Conservation (phyloP, 2,113 vertebrate species). For the Rhinoderma darwinii region DNA sequence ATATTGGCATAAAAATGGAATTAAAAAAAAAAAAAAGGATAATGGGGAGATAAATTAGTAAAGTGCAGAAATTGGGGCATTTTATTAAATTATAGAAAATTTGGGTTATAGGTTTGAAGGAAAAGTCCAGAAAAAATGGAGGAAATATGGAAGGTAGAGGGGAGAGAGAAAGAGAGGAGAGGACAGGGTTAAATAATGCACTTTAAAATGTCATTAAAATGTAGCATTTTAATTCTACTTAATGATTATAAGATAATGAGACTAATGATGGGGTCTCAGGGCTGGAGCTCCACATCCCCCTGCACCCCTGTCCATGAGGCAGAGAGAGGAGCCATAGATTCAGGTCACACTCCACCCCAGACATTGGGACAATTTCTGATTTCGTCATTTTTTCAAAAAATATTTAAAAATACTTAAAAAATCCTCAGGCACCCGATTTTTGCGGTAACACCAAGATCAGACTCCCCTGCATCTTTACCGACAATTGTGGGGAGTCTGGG, state of each 20-base stretch:
- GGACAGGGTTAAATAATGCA: slow-evolving; percentile 28
- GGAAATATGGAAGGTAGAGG: not conserved
- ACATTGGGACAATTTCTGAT: slow-evolving; percentile 78
- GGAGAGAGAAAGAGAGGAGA: slow-evolving; percentile 56
- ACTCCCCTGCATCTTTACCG: slow-evolving; percentile 78
- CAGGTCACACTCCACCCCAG: slow-evolving; percentile 81
- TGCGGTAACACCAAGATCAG: slow-evolving; percentile 67
- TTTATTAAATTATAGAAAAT: not conserved
- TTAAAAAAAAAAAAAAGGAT: not conserved
- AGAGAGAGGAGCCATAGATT: slow-evolving; percentile 78
- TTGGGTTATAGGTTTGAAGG: not conserved
- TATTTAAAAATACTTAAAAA: slow-evolving; percentile 74
- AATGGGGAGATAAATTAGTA: not conserved
- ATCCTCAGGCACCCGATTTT: slow-evolving; percentile 71
- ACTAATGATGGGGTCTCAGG: not conserved
- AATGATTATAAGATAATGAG: not conserved
- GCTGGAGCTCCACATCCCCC: not conserved
- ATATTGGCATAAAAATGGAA: not conserved
- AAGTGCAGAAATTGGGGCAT: not conserved
- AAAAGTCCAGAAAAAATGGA: not conserved
- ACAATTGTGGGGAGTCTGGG: slow-evolving; percentile 74
- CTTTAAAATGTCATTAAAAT: slow-evolving; percentile 55
- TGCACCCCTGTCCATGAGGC: slow-evolving; percentile 59
- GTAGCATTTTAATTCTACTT: not conserved
- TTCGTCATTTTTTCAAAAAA: slow-evolving; percentile 98